Percentiles rank a stretch among this genome's conserved stretches.
Conservation (phyloP, 2,888 invertebrate species). For the Adelphocoris suturalis region DNA sequence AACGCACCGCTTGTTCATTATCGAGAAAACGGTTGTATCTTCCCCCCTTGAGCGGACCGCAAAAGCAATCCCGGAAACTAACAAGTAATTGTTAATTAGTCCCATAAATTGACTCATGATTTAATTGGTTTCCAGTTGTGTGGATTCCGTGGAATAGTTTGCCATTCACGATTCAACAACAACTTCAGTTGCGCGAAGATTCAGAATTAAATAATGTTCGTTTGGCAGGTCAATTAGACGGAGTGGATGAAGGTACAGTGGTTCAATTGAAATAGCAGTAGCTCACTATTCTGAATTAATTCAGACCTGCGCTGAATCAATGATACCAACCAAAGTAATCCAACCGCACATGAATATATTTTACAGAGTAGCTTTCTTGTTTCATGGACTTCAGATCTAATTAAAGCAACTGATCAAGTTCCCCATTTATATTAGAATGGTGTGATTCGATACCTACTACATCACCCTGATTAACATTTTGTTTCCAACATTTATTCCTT, state of each 20-base stretch:
- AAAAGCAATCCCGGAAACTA: conserved; percentile 1
- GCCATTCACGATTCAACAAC: neutral
- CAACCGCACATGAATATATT: no score
- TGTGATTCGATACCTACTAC: no score
- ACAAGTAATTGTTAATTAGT: neutral
- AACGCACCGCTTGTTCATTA: neutral
- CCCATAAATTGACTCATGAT: conserved; percentile 5
- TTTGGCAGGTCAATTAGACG: neutral
- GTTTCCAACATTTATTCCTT: no score
- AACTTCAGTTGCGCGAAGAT: neutral
- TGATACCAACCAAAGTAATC: no score
- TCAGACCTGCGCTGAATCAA: no score
- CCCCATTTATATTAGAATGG: no score
- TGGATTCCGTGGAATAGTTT: neutral
- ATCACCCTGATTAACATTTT: no score
- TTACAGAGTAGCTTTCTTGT: no score
- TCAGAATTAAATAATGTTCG: neutral
- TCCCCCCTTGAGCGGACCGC: neutral
- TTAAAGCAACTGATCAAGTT: no score
- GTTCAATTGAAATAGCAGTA: conserved; percentile 4
- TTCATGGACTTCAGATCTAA: no score
- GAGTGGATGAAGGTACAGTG: neutral
- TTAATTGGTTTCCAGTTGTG: neutral
- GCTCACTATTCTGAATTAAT: neutral
- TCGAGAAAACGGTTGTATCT: neutral